Percentiles rank a stretch among this genome's conserved stretches.
phyloP scores from a whole-genome alignment of 2,113 vertebrate species.

The Pedionomus torquatus region DNA sequence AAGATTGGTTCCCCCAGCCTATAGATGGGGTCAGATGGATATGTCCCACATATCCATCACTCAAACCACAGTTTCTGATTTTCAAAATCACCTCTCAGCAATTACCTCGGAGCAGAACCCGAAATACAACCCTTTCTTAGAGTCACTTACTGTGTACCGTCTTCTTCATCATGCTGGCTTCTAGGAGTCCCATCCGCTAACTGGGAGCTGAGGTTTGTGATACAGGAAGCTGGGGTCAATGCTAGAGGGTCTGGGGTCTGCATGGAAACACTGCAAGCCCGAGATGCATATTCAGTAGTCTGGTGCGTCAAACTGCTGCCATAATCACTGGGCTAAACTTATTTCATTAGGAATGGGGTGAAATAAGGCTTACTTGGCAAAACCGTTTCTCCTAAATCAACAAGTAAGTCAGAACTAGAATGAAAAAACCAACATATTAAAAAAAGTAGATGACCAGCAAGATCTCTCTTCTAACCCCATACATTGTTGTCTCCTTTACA shows the following conservation, averaged over 20 bases:
- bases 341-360: neutral
- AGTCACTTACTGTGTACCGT: neutral
- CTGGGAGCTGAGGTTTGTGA: neutral
- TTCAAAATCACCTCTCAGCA: neutral
- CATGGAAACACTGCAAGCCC: neutral
- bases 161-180: neutral
- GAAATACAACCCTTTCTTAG: neutral
- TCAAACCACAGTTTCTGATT: neutral
- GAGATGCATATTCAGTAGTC: neutral
- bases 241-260: neutral
- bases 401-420: neutral
- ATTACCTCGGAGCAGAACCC: neutral
- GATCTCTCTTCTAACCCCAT: neutral
- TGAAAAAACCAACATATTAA: neutral
- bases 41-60: accelerated
- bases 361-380: neutral
- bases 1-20: neutral
- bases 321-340: neutral
- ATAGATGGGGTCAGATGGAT: neutral
- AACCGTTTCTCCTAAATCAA: neutral
- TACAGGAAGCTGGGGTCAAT: neutral
- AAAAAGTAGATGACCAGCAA: neutral
- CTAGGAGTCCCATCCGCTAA: neutral
- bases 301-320: neutral
- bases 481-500: neutral